Evolutionary conservation across 1,140 invertebrate genomes (phyloP).

Genomic region (Ostrea edulis): DNA sequence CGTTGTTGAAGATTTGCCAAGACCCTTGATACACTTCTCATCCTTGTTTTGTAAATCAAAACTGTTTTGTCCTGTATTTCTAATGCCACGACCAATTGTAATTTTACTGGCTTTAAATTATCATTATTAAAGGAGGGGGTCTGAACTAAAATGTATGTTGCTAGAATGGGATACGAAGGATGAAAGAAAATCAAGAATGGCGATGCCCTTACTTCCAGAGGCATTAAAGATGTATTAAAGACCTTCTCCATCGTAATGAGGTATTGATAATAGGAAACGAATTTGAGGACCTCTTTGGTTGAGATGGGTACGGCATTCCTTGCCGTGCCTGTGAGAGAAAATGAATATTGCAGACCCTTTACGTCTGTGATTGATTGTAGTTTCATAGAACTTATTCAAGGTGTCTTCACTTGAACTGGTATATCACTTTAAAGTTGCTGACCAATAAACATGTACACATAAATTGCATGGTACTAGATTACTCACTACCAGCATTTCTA

Average conservation of each 20-base stretch:
- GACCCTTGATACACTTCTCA: neutral
- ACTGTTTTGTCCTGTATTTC: neutral
- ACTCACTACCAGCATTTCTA: too few species aligned
- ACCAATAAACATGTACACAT: too few species aligned
- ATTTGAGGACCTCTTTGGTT: neutral
- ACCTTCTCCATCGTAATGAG: slow-evolving; percentile 20
- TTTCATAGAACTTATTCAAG: neutral
- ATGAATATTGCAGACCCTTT: neutral
- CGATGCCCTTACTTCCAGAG: slow-evolving; percentile 11
- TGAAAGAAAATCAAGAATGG: neutral
- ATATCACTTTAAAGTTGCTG: neutral
- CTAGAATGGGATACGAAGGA: slow-evolving; percentile 6
- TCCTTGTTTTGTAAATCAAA: slow-evolving; percentile 11
- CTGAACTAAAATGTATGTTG: slow-evolving; percentile 1
- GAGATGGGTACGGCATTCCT: neutral
- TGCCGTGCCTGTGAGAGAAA: neutral
- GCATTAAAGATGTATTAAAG: slow-evolving; percentile 18
- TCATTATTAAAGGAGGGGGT: slow-evolving; percentile 12
- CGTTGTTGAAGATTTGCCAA: slow-evolving; percentile 7
- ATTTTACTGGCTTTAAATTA: slow-evolving; percentile 34
- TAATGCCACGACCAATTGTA: neutral
- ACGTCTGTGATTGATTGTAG: neutral
- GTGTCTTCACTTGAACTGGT: neutral
- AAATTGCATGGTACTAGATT: too few species aligned
- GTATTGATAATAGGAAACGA: neutral